phyloP scores from a whole-genome alignment of 2,113 vertebrate species.

The Rhinoptilus africanus region DNA sequence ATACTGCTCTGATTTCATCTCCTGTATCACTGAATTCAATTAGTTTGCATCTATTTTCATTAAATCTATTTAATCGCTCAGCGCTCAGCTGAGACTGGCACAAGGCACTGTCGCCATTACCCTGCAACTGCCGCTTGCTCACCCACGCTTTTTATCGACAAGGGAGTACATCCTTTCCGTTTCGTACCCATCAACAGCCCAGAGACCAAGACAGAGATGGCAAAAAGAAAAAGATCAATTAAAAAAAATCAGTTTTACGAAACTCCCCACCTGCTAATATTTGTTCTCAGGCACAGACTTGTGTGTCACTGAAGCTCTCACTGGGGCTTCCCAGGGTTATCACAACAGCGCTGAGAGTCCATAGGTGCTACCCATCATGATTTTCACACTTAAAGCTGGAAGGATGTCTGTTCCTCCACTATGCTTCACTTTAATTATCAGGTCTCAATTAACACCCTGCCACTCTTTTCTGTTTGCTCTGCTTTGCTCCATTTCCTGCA shows the following conservation, averaged over 20 bases:
- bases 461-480: neutral
- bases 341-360: rapidly evolving
- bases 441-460: constrained; percentile 29
- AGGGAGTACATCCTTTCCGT: neutral
- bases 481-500: constrained; percentile 3
- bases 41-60: constrained; percentile 8
- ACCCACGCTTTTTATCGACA: neutral
- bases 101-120: neutral
- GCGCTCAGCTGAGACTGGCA: neutral
- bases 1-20: neutral
- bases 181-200: neutral
- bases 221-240: neutral
- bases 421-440: constrained; percentile 15
- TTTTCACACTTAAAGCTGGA: neutral
- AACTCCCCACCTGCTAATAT: neutral
- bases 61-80: neutral
- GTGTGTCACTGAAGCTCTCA: neutral
- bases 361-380: neutral
- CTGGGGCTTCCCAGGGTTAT: neutral
- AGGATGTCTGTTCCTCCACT: neutral
- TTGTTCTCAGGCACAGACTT: neutral
- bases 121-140: rapidly evolving
- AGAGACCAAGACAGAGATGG: neutral
- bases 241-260: neutral
- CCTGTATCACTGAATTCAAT: constrained; percentile 9